phyloP scores from a whole-genome alignment of 2,113 vertebrate species.

The Cacatua alba region DNA sequence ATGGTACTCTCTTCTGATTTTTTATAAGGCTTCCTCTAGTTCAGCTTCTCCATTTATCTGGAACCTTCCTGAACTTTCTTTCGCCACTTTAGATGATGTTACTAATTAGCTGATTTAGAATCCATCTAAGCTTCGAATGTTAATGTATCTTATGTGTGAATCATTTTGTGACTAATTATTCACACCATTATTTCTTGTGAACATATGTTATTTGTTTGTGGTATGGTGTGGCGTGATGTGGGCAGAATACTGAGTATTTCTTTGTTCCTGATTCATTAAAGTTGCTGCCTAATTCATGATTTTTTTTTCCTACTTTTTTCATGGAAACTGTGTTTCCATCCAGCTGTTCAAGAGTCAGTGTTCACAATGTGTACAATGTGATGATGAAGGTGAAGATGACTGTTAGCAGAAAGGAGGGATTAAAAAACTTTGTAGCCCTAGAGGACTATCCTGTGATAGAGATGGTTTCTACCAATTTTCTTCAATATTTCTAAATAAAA shows the following conservation, averaged over 20 bases:
- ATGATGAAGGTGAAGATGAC: neutral
- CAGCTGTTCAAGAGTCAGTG: neutral
- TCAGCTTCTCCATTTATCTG: neutral
- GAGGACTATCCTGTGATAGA: neutral
- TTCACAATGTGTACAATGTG: neutral
- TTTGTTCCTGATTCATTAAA: neutral
- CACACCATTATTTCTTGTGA: neutral
- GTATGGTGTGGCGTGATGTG: neutral
- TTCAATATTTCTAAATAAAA: neutral
- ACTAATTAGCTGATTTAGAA: neutral
- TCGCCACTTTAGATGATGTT: neutral
- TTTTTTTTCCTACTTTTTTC: neutral
- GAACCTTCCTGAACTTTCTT: neutral
- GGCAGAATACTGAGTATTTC: neutral
- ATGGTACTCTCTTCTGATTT: neutral
- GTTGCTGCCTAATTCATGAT: neutral
- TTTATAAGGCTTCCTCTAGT: neutral
- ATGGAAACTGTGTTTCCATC: neutral
- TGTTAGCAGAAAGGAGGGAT: neutral
- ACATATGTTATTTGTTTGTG: neutral
- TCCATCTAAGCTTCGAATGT: neutral
- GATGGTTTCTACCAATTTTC: neutral
- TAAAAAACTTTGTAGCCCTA: neutral
- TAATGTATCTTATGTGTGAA: neutral
- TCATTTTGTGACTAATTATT: neutral